Evolutionary conservation across 2,797 vertebrate species (phyloP).

Genomic region (Triplophysa bombifrons): DNA sequence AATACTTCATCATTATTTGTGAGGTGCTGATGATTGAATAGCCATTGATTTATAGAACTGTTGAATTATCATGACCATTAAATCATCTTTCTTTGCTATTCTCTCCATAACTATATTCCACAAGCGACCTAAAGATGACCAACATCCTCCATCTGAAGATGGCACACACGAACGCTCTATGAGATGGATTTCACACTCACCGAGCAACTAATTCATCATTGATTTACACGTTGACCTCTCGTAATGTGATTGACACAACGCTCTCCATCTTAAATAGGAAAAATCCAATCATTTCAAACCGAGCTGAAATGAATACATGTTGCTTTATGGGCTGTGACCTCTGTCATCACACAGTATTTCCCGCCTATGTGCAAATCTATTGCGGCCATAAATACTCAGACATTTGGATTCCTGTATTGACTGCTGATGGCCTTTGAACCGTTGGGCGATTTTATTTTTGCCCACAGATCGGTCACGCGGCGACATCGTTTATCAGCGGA

Average conservation of each 20-base stretch:
- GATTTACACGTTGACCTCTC: conserved; percentile 36
- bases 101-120: not conserved
- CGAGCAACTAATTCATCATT: conserved; percentile 48
- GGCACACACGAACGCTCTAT: not conserved
- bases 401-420: conserved; percentile 7
- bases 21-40: no score
- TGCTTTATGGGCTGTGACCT: conserved; percentile 16
- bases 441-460: not conserved
- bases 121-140: not conserved
- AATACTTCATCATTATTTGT: no score
- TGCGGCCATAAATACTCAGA: not conserved
- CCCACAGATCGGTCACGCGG: not conserved
- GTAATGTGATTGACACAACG: conserved; percentile 36
- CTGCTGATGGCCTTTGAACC: conserved; percentile 4
- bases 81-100: not conserved
- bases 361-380: not conserved
- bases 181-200: conserved; percentile 34
- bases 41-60: no score
- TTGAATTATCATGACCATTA: not conserved
- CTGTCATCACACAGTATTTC: not conserved
- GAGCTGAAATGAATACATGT: not conserved
- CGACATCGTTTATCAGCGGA: conserved; percentile 10
- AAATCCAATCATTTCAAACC: conserved; percentile 31
- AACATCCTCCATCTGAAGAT: conserved; percentile 7
- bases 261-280: conserved; percentile 27